Percentiles rank a stretch among this genome's conserved stretches.
Conservation (phyloP, 2,888 invertebrate species). For the Margaritifera margaritifera region DNA sequence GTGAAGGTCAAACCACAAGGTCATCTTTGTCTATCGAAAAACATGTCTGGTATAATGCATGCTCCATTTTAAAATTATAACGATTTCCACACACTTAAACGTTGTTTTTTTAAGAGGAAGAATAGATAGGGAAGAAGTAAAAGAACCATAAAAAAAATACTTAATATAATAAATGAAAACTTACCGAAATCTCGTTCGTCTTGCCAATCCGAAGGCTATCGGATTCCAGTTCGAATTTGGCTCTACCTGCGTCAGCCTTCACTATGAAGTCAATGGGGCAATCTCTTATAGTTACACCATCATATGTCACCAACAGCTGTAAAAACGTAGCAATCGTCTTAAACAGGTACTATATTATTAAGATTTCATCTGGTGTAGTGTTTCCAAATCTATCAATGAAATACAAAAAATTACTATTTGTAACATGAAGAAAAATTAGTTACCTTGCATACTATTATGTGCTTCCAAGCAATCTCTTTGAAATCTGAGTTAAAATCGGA, state of each 20-base stretch:
- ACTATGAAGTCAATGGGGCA: constrained; percentile 86
- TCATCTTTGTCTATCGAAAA: too few species aligned
- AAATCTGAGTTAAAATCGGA: too few species aligned
- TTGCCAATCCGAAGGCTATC: constrained; percentile 40
- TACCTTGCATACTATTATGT: too few species aligned
- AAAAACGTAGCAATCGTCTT: constrained; percentile 8
- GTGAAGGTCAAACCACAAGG: too few species aligned
- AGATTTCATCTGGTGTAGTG: not conserved
- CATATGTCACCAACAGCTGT: constrained; percentile 77
- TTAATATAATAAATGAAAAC: constrained; percentile 22
- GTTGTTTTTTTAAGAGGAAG: too few species aligned
- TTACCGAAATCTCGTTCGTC: constrained; percentile 44
- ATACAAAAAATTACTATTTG: too few species aligned
- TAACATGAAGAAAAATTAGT: not conserved
- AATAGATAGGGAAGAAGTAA: too few species aligned
- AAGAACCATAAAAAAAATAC: constrained; percentile 61
- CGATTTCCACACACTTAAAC: too few species aligned
- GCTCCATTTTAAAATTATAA: too few species aligned
- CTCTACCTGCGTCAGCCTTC: constrained; percentile 88
- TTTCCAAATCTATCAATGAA: not conserved
- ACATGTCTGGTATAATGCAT: too few species aligned
- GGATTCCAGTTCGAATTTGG: constrained; percentile 73
- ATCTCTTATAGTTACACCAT: constrained; percentile 77
- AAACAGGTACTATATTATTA: not conserved
- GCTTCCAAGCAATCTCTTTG: too few species aligned